Evolutionary conservation across 1,140 invertebrate species (phyloP), one percentile per base, ranked within the genome.

Genomic region (Euura saliciscinereae): DNA sequence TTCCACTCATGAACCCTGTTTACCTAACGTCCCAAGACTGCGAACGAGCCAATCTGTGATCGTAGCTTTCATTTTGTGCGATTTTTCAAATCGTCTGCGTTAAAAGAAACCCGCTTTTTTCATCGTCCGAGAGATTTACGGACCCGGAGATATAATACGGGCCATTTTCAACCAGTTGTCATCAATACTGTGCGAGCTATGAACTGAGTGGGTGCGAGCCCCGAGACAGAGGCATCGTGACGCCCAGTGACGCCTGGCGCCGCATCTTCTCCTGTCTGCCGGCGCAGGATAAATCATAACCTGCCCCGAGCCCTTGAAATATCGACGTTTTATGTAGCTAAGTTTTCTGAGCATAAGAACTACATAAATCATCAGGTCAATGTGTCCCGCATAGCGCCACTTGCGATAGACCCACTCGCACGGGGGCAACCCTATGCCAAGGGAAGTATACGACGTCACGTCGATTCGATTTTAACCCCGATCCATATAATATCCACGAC

Each of bases 251-350:
- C 66, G 66, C 11, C 66, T 44, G 13, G 43, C 13, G 66, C 43
- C 43, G 28, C 43, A 11, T 67, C 66, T 67, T 67, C 66, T 3
- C 3, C 43, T 42, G 66, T 67, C 66, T 67, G 66, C 66, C 13
- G 28, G 28, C 66, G 28, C 43, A 44, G 66, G 66, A 67, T 67
- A 67, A 67, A 67, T 67, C 66, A 67, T 67, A 67, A 13, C 66
- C 51, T 6, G 28, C 28, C 51, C 51, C 28, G 8, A 44, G 42
- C 66, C 66, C 66, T 67, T 67, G 66, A 67, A 44, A 67, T 67
- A 67, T 67, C 66, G 66, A 67, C 66, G 43, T 67, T 67, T 67
- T 67, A 67, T 67, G 66, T 67, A 67, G 66, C 66, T 67, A 67
- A 67, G 66, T 67, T 67, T 67, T 67, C 66, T 4, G 66, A 67